These are phyloP conservation scores for Caenorhabditis uteleia DNA, from an alignment of 2,888 invertebrate genomes.

Conservation along the genomic window DNA sequence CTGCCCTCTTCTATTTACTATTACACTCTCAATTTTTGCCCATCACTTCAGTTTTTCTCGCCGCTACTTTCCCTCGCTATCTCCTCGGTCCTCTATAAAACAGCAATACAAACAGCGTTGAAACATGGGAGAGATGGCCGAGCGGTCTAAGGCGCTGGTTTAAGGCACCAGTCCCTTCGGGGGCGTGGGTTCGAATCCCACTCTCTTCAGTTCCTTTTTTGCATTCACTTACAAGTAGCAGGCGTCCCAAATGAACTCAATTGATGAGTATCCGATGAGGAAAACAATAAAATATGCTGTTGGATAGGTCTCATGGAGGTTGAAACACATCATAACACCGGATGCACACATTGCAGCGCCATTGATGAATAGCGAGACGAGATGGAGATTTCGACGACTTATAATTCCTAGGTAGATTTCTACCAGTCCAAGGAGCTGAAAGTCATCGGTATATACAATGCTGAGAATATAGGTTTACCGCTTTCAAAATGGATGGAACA, in stretches of 20 bases:
- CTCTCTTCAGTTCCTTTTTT: slow-evolving; percentile 4
- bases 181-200: slow-evolving; percentile 84
- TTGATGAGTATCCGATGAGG: slow-evolving; percentile 15
- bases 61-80: too few species aligned
- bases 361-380: slow-evolving; percentile 23
- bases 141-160: neutral
- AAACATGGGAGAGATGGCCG: neutral
- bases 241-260: slow-evolving; percentile 39
- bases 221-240: slow-evolving; percentile 36
- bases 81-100: too few species aligned
- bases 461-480: neutral
- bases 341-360: slow-evolving; percentile 20
- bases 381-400: slow-evolving; percentile 31
- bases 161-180: slow-evolving; percentile 68
- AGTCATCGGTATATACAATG: neutral
- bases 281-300: slow-evolving; percentile 18
- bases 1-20: neutral
- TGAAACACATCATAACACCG: slow-evolving; percentile 13
- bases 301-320: slow-evolving; percentile 13
- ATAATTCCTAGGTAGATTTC: slow-evolving; percentile 28
- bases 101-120: too few species aligned
- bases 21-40: neutral
- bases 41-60: neutral
- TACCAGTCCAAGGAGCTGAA: slow-evolving; percentile 23
- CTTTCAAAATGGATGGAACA: slow-evolving; percentile 12